phyloP scores from a whole-genome alignment of 2,888 invertebrate species.

The Polymixis flavicincta region DNA sequence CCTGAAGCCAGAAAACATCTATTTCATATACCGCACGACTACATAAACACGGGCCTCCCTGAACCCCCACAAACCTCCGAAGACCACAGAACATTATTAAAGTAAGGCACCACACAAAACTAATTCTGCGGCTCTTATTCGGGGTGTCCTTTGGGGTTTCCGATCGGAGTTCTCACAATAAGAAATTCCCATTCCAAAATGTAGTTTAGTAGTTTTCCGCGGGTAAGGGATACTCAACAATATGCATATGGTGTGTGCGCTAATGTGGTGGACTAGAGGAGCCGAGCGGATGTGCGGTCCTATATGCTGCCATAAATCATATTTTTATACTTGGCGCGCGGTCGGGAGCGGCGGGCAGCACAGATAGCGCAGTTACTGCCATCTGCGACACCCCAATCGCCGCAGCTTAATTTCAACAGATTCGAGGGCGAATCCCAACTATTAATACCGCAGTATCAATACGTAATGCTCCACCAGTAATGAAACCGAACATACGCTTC shows the following conservation, averaged over 20 bases:
- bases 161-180: conserved; percentile 75
- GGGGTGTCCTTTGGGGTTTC: conserved; percentile 80
- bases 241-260: conserved; percentile 76
- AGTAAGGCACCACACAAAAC: conserved; percentile 86
- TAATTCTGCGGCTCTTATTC: conserved; percentile 85
- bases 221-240: conserved; percentile 69
- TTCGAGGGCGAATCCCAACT: conserved; percentile 83
- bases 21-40: conserved; percentile 86
- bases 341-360: conserved; percentile 71
- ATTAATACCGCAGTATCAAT: conserved; percentile 82
- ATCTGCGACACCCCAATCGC: conserved; percentile 88
- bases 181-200: conserved; percentile 74
- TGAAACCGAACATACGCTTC: conserved; percentile 62
- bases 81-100: conserved; percentile 88
- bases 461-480: conserved; percentile 70
- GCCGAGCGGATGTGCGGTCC: conserved; percentile 78
- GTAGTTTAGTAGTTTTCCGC: conserved; percentile 68
- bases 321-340: conserved; percentile 86
- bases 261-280: conserved; percentile 76
- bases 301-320: conserved; percentile 84
- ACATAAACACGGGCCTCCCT: conserved; percentile 82
- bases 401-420: conserved; percentile 86
- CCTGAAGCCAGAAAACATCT: conserved; percentile 90
- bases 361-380: conserved; percentile 84
- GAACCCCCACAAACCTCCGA: conserved; percentile 86